phyloP scores from a whole-genome alignment of 2,797 vertebrate genomes.

The Brotula barbata region DNA sequence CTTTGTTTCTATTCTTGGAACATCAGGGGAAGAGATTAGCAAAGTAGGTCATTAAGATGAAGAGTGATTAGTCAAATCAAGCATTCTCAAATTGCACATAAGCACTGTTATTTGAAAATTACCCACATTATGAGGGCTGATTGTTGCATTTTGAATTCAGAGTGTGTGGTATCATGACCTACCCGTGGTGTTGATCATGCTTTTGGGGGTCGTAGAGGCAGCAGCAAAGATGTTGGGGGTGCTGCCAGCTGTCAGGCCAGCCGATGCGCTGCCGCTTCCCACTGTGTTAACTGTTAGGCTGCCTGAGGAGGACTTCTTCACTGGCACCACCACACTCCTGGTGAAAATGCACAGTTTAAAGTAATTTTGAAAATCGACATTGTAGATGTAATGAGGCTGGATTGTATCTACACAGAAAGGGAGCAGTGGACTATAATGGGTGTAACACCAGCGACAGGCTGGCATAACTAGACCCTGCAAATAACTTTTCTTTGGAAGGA shows the following conservation, averaged over 20 bases:
- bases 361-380: too few species aligned
- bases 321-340: constrained; percentile 95
- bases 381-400: too few species aligned
- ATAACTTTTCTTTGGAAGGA: too few species aligned
- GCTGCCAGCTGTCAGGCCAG: constrained; percentile 83
- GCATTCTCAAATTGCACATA: constrained; percentile 17
- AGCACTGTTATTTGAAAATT: constrained; percentile 7
- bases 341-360: too few species aligned
- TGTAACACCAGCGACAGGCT: too few species aligned
- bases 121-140: constrained; percentile 4
- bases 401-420: too few species aligned
- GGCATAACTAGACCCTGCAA: too few species aligned
- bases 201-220: constrained; percentile 90
- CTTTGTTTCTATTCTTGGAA: constrained; percentile 41
- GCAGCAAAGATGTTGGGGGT: constrained; percentile 92
- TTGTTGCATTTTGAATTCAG: background rate
- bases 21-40: constrained; percentile 22
- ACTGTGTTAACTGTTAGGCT: constrained; percentile 87
- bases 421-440: too few species aligned
- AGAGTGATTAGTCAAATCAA: too few species aligned
- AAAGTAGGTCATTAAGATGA: constrained; percentile 32
- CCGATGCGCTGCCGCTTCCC: constrained; percentile 81
- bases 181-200: constrained; percentile 97
- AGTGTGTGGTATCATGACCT: constrained; percentile 25
- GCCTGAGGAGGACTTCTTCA: constrained; percentile 90